These are phyloP conservation scores for Liopterus haemorrhoidalis DNA, from an alignment of 2,888 invertebrate species.

Conservation along the genomic window DNA sequence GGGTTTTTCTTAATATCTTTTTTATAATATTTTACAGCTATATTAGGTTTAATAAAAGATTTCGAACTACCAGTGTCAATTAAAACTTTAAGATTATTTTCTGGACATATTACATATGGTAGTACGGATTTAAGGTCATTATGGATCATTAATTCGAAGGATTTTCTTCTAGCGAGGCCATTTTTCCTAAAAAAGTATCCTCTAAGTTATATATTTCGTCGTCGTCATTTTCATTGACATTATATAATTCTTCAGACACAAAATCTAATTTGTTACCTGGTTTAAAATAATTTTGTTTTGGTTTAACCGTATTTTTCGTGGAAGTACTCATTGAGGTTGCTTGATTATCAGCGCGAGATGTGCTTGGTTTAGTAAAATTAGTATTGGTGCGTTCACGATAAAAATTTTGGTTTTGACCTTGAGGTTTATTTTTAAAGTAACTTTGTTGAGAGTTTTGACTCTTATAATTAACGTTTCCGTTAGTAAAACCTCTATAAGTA, in stretches of 20 bases:
- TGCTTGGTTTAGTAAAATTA: too few relatives aligned
- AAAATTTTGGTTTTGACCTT: too few relatives aligned
- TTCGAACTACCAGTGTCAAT: constrained; percentile 24
- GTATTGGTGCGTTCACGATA: too few relatives aligned
- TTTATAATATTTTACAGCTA: constrained; percentile 16
- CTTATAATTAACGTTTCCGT: too few relatives aligned
- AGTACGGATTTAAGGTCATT: background rate
- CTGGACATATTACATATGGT: constrained; percentile 5
- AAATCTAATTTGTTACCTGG: constrained; percentile 1
- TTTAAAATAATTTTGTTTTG: constrained; percentile 9
- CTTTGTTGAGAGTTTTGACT: too few relatives aligned
- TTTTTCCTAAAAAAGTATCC: constrained; percentile 14
- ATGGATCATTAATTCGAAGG: constrained; percentile 6
- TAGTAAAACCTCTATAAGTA: too few relatives aligned
- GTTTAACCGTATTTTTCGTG: constrained; percentile 6
- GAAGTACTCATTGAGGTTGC: constrained; percentile 9
- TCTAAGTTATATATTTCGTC: constrained; percentile 1
- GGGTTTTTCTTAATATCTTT: too few relatives aligned
- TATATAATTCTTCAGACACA: constrained; percentile 4
- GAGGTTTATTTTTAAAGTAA: too few relatives aligned
- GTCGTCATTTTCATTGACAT: constrained; percentile 10
- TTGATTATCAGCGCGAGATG: too few relatives aligned
- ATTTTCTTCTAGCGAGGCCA: constrained; percentile 12
- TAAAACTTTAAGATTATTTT: constrained; percentile 12
- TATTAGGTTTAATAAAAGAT: constrained; percentile 25